phyloP scores from a whole-genome alignment of 2,113 vertebrate species.

The Elachura formosa region DNA sequence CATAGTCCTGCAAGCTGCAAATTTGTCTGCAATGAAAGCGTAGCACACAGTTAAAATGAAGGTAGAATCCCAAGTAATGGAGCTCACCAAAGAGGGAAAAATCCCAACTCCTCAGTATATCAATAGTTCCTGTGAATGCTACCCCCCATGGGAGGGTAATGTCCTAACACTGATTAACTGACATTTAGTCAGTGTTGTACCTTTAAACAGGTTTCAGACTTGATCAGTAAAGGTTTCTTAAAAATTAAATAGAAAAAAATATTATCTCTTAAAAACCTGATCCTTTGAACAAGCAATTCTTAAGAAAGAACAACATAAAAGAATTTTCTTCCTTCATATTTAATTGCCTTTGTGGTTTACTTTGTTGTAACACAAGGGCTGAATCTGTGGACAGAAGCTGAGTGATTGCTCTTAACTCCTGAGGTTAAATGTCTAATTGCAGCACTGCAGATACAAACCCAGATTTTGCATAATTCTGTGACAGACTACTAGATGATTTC shows the following conservation, averaged over 20 bases:
- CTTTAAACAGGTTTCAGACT: not conserved
- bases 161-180: not conserved
- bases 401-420: not conserved
- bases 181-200: not conserved
- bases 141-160: not conserved
- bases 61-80: not conserved
- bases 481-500: not conserved
- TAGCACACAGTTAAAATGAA: not conserved
- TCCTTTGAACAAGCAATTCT: not conserved
- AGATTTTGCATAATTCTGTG: not conserved
- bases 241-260: not conserved
- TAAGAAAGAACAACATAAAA: not conserved
- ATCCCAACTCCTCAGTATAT: not conserved
- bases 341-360: not conserved
- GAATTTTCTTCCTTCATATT: not conserved
- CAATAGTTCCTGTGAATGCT: not conserved
- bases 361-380: not conserved
- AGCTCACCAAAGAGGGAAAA: not conserved
- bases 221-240: not conserved
- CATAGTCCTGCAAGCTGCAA: not conserved
- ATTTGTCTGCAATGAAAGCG: not conserved
- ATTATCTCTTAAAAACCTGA: not conserved
- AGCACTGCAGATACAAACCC: not conserved
- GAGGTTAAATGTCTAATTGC: not conserved
- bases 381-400: not conserved